Conservation (phyloP, 2,113 vertebrate genomes). For the Rhadina sibilatrix region DNA sequence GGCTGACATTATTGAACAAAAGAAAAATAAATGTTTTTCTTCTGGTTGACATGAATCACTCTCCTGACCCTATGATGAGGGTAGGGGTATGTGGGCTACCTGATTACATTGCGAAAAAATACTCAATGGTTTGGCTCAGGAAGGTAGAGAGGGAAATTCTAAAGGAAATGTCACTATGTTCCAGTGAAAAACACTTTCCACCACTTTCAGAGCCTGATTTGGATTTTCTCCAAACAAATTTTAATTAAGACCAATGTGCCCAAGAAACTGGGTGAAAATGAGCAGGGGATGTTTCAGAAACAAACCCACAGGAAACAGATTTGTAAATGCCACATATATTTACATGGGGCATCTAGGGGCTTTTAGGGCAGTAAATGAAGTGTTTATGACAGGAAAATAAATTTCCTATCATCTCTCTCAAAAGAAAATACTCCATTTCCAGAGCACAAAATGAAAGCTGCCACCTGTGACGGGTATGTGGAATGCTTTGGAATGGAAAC, state of each 20-base stretch:
- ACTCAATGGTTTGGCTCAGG: background rate
- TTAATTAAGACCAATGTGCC: background rate
- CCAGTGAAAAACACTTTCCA: background rate
- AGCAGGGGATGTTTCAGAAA: background rate
- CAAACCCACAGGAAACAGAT: background rate
- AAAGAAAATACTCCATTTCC: background rate
- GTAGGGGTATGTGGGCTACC: background rate
- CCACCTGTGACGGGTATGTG: background rate
- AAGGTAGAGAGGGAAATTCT: background rate
- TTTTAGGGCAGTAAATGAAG: slow-evolving; percentile 15
- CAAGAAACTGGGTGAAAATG: background rate
- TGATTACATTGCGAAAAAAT: background rate
- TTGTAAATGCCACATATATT: background rate
- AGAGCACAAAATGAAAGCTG: background rate
- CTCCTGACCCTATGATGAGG: background rate
- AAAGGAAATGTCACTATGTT: background rate
- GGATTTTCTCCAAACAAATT: background rate
- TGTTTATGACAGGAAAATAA: background rate
- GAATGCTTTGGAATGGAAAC: slow-evolving; percentile 12
- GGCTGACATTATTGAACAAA: background rate
- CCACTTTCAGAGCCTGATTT: background rate
- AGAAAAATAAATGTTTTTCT: background rate
- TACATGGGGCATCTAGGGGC: background rate
- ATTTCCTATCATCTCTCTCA: background rate
- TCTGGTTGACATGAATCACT: background rate